Evolutionary conservation across 2,888 invertebrate genomes (phyloP).

Genomic region (Melinopterus prodromus): DNA sequence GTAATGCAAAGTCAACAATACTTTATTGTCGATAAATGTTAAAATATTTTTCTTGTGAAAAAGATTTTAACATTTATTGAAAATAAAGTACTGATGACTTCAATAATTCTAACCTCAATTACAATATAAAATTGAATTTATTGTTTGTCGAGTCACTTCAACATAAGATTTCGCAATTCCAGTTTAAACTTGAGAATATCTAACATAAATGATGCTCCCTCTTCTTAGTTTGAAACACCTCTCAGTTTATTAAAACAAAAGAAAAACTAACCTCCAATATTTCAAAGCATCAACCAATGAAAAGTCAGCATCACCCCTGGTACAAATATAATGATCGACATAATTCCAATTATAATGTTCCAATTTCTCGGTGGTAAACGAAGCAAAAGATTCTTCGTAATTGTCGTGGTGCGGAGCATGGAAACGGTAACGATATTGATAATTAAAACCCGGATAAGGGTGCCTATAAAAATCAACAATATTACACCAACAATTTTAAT

Average conservation of each 20-base stretch:
- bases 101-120: too few relatives aligned
- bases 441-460: slow-evolving; percentile 92
- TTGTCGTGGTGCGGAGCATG: slow-evolving; percentile 91
- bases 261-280: slow-evolving; percentile 56
- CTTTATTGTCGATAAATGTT: too few relatives aligned
- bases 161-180: too few relatives aligned
- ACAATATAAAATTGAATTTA: too few relatives aligned
- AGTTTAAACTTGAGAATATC: too few relatives aligned
- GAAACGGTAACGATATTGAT: slow-evolving; percentile 91
- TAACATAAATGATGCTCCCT: too few relatives aligned
- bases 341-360: slow-evolving; percentile 99
- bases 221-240: neutral
- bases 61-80: too few relatives aligned
- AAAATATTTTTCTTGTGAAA: too few relatives aligned
- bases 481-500: slow-evolving; percentile 19
- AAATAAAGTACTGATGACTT: too few relatives aligned
- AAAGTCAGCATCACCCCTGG: slow-evolving; percentile 92
- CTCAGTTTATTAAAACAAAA: neutral
- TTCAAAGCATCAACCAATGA: slow-evolving; percentile 81
- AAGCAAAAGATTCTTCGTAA: slow-evolving; percentile 94
- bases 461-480: slow-evolving; percentile 69
- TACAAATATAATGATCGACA: slow-evolving; percentile 96
- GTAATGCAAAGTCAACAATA: too few relatives aligned
- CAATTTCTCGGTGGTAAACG: slow-evolving; percentile 92
- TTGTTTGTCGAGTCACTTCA: too few relatives aligned